Conservation (phyloP, 2,888 invertebrate species). For the Muscina levida region DNA sequence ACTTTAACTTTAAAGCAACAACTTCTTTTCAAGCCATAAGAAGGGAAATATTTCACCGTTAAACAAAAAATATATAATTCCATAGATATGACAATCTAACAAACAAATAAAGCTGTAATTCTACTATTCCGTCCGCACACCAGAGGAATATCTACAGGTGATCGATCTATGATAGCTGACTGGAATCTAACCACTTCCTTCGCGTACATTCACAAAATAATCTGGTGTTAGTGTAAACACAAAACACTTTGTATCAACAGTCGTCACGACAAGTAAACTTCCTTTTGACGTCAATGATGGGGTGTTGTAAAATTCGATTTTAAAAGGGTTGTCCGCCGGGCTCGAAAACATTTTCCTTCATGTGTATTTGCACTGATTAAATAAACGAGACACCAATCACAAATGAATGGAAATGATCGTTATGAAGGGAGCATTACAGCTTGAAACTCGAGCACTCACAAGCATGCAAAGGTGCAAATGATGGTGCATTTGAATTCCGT, state of each 20-base stretch:
- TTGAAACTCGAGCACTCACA: neutral
- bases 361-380: conserved; percentile 53
- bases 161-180: conserved; percentile 18
- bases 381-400: conserved; percentile 19
- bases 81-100: too few species aligned
- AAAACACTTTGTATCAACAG: conserved; percentile 30
- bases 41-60: too few species aligned
- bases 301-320: neutral
- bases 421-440: neutral
- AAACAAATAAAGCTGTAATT: conserved; percentile 15
- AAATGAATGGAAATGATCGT: neutral
- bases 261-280: conserved; percentile 43
- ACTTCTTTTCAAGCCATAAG: too few species aligned
- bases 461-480: conserved; percentile 62
- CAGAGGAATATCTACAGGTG: conserved; percentile 25
- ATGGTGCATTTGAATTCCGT: conserved; percentile 44
- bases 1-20: too few species aligned
- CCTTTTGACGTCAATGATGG: conserved; percentile 22
- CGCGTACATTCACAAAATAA: conserved; percentile 12
- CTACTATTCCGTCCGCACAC: neutral
- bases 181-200: neutral
- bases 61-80: too few species aligned
- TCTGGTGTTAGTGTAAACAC: conserved; percentile 51
- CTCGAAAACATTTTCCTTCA: too few species aligned
- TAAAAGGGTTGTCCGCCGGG: conserved; percentile 50